Percentiles rank a stretch among this genome's conserved stretches.
phyloP scores from a whole-genome alignment of 2,888 invertebrate species.

The Heterodera filipjevi region DNA sequence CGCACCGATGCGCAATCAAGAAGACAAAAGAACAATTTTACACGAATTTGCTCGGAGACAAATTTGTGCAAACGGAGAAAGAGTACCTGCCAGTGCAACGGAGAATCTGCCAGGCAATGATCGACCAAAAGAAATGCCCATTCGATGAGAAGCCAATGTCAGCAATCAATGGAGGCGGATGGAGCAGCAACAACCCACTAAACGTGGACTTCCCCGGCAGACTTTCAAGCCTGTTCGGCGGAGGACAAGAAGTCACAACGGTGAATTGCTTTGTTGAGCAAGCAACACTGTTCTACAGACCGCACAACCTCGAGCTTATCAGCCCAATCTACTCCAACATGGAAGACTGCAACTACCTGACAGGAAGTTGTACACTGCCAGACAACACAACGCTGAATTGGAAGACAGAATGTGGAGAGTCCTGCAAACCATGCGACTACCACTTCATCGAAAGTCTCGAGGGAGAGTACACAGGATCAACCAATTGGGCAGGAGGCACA shows the following conservation, averaged over 20 bases:
- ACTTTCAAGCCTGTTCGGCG: neutral
- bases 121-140: neutral
- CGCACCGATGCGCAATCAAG: neutral
- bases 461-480: neutral
- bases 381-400: slow-evolving; percentile 3
- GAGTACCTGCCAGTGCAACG: neutral
- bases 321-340: neutral
- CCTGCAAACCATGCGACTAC: slow-evolving; percentile 3
- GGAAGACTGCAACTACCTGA: slow-evolving; percentile 4
- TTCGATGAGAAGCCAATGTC: neutral
- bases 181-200: neutral
- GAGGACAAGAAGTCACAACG: neutral
- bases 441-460: slow-evolving; percentile 15
- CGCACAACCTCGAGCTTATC: neutral
- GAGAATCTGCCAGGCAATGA: neutral
- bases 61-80: neutral
- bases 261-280: neutral
- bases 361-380: neutral
- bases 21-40: neutral
- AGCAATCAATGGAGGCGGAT: neutral
- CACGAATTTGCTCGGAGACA: neutral
- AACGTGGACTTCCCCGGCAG: slow-evolving; percentile 10
- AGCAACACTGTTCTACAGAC: neutral
- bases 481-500: neutral
- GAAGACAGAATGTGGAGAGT: neutral